phyloP scores from a whole-genome alignment of 2,113 vertebrate genomes.

The Mormoops blainvillei region DNA sequence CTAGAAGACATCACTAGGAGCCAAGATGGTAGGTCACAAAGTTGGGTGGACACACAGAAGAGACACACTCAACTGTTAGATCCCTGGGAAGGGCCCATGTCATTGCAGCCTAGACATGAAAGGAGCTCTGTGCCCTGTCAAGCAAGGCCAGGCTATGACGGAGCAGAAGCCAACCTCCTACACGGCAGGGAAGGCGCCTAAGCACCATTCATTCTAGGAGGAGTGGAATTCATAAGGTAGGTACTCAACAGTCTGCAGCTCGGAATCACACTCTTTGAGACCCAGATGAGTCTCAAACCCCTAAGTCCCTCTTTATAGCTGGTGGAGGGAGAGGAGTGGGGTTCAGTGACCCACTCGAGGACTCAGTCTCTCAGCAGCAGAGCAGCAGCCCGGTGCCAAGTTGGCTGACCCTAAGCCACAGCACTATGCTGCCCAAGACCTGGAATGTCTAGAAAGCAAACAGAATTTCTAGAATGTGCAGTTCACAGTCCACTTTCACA shows the following conservation, averaged over 20 bases:
- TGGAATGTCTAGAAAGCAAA: neutral
- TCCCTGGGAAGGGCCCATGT: neutral
- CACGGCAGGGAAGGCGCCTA: fast-evolving
- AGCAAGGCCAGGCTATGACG: neutral
- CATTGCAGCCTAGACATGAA: neutral
- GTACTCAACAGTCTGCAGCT: neutral
- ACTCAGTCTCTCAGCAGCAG: fast-evolving
- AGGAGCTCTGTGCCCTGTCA: fast-evolving
- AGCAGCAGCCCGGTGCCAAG: neutral
- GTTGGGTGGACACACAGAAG: neutral
- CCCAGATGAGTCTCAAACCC: neutral
- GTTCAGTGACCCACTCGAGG: neutral
- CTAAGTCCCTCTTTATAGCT: neutral
- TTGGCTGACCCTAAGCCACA: neutral
- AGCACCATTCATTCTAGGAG: too few relatives aligned
- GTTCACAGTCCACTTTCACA: neutral
- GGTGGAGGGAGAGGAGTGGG: too few relatives aligned
- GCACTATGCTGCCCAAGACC: neutral
- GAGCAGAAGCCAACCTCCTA: neutral
- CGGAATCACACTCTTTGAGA: neutral
- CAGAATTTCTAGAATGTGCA: fast-evolving
- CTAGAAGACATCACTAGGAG: neutral
- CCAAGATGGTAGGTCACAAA: neutral
- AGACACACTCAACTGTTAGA: neutral
- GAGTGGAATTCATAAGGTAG: neutral